These are phyloP conservation scores for Microplitis deprimator DNA, from an alignment of 2,888 invertebrate genomes.

Conservation along the genomic window DNA sequence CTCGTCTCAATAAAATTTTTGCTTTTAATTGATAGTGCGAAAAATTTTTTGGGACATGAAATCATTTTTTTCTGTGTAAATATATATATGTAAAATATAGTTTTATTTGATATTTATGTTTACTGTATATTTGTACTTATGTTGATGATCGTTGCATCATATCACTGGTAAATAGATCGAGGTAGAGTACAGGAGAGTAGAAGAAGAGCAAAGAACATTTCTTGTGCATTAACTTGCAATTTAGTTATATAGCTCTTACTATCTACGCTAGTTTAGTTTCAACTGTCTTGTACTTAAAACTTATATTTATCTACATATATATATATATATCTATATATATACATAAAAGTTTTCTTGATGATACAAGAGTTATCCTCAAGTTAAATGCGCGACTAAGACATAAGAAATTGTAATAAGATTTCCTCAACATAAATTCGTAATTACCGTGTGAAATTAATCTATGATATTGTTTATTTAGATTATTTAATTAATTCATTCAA, in stretches of 20 bases:
- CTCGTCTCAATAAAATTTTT: no score
- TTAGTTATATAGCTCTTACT: neutral
- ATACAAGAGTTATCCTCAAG: neutral
- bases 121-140: neutral
- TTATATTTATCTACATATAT: slow-evolving; percentile 13
- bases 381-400: slow-evolving; percentile 6
- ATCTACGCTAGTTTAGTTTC: neutral
- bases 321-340: neutral
- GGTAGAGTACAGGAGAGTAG: neutral
- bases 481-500: neutral
- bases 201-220: slow-evolving; percentile 9
- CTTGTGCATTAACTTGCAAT: neutral
- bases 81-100: neutral
- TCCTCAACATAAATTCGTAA: slow-evolving; percentile 15
- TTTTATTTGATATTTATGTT: neutral
- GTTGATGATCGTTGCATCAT: neutral
- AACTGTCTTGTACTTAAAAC: neutral
- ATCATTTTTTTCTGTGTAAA: no score
- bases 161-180: slow-evolving; percentile 13
- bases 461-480: neutral
- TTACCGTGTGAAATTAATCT: slow-evolving; percentile 30
- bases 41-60: no score
- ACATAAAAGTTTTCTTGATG: slow-evolving; percentile 3
- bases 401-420: neutral
- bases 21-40: no score